Conservation (phyloP, 2,113 vertebrate genomes). For the Corythaixoides concolor region DNA sequence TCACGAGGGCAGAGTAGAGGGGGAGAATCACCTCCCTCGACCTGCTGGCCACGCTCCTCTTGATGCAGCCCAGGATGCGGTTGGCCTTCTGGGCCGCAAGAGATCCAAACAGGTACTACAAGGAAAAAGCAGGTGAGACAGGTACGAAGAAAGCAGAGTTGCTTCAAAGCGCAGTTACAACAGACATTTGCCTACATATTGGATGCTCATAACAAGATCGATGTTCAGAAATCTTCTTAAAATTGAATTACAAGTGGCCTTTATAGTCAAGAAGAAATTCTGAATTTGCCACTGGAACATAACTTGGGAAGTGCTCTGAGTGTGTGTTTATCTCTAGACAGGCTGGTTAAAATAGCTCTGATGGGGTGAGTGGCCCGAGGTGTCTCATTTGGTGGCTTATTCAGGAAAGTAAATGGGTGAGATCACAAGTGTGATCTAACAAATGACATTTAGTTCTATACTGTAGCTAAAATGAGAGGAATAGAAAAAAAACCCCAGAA, state of each 20-base stretch:
- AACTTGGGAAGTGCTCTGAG: background rate
- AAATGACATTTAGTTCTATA: background rate
- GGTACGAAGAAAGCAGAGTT: background rate
- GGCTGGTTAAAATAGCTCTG: background rate
- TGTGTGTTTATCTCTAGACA: background rate
- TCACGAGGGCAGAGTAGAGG: no score
- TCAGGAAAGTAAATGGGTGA: background rate
- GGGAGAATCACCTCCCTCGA: no score
- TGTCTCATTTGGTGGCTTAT: background rate
- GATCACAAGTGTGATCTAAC: background rate
- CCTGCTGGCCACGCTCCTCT: no score
- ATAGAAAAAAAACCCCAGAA: background rate
- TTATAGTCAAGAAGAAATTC: background rate
- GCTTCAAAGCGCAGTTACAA: background rate
- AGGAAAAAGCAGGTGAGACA: background rate
- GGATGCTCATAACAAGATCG: background rate
- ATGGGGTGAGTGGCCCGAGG: background rate
- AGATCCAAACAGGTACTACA: background rate
- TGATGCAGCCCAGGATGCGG: no score
- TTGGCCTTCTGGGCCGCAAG: no score
- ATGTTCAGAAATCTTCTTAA: background rate
- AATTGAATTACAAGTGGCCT: background rate
- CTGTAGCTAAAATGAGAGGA: background rate
- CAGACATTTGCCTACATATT: background rate
- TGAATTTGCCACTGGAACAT: background rate